These are phyloP conservation scores for Meteorus sp. DNA, from an alignment of 1,140 invertebrate genomes.

Conservation along the genomic window DNA sequence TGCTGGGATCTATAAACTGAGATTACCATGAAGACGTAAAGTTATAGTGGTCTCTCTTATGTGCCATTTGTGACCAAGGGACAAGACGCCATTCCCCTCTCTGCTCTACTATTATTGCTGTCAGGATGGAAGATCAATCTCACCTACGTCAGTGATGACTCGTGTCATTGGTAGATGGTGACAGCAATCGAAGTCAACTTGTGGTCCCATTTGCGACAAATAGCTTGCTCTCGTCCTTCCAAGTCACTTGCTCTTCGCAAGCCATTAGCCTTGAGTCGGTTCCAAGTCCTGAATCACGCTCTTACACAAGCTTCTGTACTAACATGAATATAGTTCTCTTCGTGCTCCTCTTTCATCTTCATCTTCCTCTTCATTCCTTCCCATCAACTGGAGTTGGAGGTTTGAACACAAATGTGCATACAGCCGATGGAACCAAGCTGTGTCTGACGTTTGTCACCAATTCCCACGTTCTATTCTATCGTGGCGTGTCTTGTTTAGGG, in stretches of 20 bases:
- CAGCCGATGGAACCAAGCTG: conserved; percentile 31
- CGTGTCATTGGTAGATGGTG: neutral
- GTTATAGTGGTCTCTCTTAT: conserved; percentile 29
- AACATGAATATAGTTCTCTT: neutral
- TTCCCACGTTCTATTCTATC: conserved; percentile 23
- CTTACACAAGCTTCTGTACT: conserved; percentile 6
- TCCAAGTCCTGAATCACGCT: conserved; percentile 16
- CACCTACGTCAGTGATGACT: neutral
- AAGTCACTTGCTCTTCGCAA: conserved; percentile 14
- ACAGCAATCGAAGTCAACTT: conserved; percentile 23
- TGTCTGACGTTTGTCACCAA: conserved; percentile 44
- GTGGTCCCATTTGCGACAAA: neutral
- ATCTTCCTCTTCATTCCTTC: too few species aligned
- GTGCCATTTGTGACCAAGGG: neutral
- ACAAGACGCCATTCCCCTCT: neutral
- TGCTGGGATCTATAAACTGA: conserved; percentile 39
- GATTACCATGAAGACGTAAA: conserved; percentile 39
- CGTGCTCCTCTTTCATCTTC: conserved; percentile 5
- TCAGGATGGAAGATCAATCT: conserved; percentile 9
- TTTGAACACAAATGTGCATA: conserved; percentile 6
- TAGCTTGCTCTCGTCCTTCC: too few species aligned
- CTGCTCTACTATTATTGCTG: neutral
- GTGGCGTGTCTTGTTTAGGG: conserved; percentile 20
- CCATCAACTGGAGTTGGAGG: neutral
- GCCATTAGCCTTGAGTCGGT: conserved; percentile 23